Percentiles rank a stretch among this genome's conserved stretches.
Evolutionary conservation across 2,797 vertebrate species (phyloP).

Genomic region (Sebastes hubbsi): DNA sequence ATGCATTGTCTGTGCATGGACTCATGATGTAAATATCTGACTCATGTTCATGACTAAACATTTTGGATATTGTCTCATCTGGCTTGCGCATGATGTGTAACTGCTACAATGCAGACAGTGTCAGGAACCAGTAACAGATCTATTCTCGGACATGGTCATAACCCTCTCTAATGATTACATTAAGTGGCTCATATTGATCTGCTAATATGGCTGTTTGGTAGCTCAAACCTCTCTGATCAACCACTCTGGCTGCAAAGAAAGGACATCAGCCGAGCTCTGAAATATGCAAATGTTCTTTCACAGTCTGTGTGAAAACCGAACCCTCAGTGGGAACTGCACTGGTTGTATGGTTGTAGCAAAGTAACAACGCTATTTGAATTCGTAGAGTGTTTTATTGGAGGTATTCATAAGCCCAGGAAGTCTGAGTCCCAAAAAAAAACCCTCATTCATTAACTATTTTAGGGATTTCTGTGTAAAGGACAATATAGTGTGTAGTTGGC

Average conservation of each 20-base stretch:
- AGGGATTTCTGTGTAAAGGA: background rate
- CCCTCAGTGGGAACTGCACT: background rate
- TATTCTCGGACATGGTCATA: slow-evolving; percentile 16
- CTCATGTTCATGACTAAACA: background rate
- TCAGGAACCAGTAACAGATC: background rate
- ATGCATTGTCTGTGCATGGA: background rate
- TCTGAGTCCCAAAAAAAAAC: background rate
- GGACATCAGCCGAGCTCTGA: slow-evolving; percentile 6
- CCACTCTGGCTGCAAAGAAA: slow-evolving; percentile 12
- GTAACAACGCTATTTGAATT: slow-evolving; percentile 16
- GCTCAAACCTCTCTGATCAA: slow-evolving; percentile 3
- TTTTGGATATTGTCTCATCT: background rate
- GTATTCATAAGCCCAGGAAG: background rate
- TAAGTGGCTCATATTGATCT: slow-evolving; percentile 44
- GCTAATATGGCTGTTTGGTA: slow-evolving; percentile 2
- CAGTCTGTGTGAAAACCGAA: slow-evolving; percentile 7
- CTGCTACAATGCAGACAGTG: background rate
- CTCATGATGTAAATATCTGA: background rate
- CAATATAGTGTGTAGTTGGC: background rate
- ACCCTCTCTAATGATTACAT: slow-evolving; percentile 10
- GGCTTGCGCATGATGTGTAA: background rate
- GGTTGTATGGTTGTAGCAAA: slow-evolving; percentile 1
- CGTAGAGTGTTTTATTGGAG: background rate
- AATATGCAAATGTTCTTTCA: slow-evolving; percentile 36
- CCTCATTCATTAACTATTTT: background rate